Evolutionary conservation across 2,797 vertebrate genomes (phyloP), one percentile per base, ranked within the genome.

Genomic region (Mormyrops attenuatus): DNA sequence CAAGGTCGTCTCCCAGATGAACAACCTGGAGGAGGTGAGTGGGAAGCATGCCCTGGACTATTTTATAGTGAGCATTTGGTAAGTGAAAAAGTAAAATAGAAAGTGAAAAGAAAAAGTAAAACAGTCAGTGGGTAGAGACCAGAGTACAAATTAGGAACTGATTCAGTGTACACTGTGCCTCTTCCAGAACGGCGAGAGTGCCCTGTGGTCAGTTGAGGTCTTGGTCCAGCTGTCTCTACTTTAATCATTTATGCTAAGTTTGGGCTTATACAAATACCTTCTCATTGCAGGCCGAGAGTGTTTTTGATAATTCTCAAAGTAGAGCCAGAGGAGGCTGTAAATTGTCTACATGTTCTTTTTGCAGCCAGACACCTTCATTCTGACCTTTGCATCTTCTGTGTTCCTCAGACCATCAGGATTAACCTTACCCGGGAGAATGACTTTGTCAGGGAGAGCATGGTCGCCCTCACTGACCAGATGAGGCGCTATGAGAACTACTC

Each of bases 1-100:
- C 94, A 98, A 98, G 92, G 97, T 99, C 90, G 94, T 97, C 91
- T 96, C 97, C 5, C 98, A 98, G 96, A 99, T 99, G 97, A 97
- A 97, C 95, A 97, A 94, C 0, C 95, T 99, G 55, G 98, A 99
- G 91, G 97, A 99, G 97, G 98, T 99, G 93, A 93, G 95, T 30
- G 22, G n/a, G 26, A 60, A 0, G 9, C 20, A 88, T 53, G 49
- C 30, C 85, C 13, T 53, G 85, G 85, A 87, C 22, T 26, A 15
- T 15, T n/a, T 17, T 20, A 87, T 53, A 49, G 26, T 55, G 50
- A 30, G 82, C 20, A 49, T 85, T 85, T 49, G 20, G 50, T n/a
- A 22, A 85, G 82, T 26, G 44, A 34, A 3, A 69, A 69, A 69
- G 11, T 69, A 30, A 69, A 69, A 69, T 30, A 34, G 26, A 34